Base-by-base conservation (phyloP, 2,113 vertebrate species). In the Siphamia tubifer region DNA sequence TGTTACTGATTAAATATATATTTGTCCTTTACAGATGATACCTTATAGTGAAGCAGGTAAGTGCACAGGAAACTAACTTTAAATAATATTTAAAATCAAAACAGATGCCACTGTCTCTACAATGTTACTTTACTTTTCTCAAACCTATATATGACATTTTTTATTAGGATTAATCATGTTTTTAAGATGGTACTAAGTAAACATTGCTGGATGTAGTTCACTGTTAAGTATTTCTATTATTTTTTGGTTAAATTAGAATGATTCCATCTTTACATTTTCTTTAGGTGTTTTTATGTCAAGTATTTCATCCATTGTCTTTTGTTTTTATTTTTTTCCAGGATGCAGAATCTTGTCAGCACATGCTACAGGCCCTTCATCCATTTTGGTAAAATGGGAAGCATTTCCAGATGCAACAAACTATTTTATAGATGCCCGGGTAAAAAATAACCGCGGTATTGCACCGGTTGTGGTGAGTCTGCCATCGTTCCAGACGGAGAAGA, bases 361-460 rank as follows among this genome's bases (percentile, higher is more conserved):
- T 4, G 8, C 91, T 13, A 28, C 77, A 5, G 47, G 77, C 1
- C 44, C 91, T 2, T 83, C 89, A n/a, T 84, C 89, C 0, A 76
- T 92, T 38, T 15, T 73, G 38, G 60, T 93, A 7, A 83, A 79
- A 73, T 93, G 92, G 92, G 58, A 55, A 20, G 27, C 32, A 24
- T 44, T 70, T 35, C 0, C 2, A 0, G 35, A 3, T 2, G 83
- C 85, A 8, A 86, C 89, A 21, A 81, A 70, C 60, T 92, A 86
- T 36, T 56, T 93, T 60, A 68, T 93, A 72, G 92, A 93, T 67
- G 38, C 91, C 16, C 82, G 92, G 57, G 71, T 88, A 47, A 86
- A 48, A 72, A 89, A 90, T 56, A 57, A 36, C 17, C 51, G 61
- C 19, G 19, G 27, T 1, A 5, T 36, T 25, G 66, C 81, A 15